Percentiles rank a stretch among this genome's conserved stretches.
Evolutionary conservation across 1,140 invertebrate genomes (phyloP).

Genomic region (Mizuhopecten yessoensis): DNA sequence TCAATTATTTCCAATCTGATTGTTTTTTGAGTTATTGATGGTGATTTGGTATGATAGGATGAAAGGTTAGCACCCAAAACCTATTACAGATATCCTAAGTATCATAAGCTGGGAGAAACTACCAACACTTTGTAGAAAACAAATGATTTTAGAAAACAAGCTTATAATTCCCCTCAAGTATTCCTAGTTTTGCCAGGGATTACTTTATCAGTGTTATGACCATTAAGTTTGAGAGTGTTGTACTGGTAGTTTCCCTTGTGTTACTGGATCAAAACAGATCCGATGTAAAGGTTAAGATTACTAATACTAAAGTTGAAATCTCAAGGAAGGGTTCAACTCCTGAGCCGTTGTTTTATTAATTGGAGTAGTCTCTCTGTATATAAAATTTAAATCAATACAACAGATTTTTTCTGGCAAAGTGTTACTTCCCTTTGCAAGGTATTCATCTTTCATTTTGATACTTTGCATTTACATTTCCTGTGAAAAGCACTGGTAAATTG

Average conservation of each 20-base stretch:
- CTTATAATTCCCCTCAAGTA: background rate
- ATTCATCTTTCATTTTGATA: too few species aligned
- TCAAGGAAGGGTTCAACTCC: too few species aligned
- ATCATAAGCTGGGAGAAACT: background rate
- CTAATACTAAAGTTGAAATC: too few species aligned
- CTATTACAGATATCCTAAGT: conserved; percentile 27
- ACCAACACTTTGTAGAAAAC: background rate
- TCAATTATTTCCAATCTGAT: background rate
- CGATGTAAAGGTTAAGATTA: too few species aligned
- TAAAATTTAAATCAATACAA: too few species aligned
- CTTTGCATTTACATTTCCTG: too few species aligned
- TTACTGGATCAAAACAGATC: too few species aligned
- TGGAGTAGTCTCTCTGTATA: too few species aligned
- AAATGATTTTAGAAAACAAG: background rate
- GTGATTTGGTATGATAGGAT: background rate
- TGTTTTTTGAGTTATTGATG: background rate
- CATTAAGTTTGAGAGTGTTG: background rate
- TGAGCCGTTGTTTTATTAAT: too few species aligned
- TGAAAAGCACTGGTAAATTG: too few species aligned
- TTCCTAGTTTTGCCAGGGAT: background rate
- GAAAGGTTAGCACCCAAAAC: conserved; percentile 6
- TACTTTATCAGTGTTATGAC: background rate
- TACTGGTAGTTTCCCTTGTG: background rate
- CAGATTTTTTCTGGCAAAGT: too few species aligned
- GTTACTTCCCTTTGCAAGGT: too few species aligned